phyloP scores from a whole-genome alignment of 2,113 vertebrate species.

The Psophia crepitans region DNA sequence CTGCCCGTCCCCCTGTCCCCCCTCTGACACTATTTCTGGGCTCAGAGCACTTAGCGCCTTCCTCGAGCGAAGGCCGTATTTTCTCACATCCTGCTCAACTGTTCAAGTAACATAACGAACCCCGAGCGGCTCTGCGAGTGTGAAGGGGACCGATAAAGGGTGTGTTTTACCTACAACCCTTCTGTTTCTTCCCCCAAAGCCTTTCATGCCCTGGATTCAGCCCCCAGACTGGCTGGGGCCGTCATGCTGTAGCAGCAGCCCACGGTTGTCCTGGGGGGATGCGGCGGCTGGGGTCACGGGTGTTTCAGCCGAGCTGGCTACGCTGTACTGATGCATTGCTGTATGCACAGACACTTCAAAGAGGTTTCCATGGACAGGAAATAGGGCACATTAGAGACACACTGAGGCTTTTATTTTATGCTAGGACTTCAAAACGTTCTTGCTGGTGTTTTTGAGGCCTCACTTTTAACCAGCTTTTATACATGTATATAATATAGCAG shows the following conservation, averaged over 20 bases:
- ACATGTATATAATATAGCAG: background rate
- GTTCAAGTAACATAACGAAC: background rate
- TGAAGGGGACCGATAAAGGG: background rate
- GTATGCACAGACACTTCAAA: background rate
- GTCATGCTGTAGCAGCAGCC: background rate
- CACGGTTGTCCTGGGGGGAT: rapidly evolving
- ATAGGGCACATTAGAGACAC: background rate
- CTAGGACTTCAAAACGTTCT: background rate
- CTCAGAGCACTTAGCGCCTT: conserved; percentile 8
- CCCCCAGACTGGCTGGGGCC: background rate
- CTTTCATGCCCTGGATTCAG: background rate
- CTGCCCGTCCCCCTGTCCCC: background rate
- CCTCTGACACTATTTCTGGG: background rate
- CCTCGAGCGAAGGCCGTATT: background rate
- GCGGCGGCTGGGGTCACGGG: background rate
- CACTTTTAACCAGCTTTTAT: background rate
- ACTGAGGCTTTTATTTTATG: conserved; percentile 17
- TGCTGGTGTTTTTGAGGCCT: background rate
- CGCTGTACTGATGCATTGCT: rapidly evolving
- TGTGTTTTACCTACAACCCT: background rate
- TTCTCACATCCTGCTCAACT: background rate
- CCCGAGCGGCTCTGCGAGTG: background rate
- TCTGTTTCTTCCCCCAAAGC: background rate
- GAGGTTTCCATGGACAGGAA: background rate
- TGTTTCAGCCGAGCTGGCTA: background rate